phyloP scores from a whole-genome alignment of 1,140 invertebrate species.

The Orussus abietinus region DNA sequence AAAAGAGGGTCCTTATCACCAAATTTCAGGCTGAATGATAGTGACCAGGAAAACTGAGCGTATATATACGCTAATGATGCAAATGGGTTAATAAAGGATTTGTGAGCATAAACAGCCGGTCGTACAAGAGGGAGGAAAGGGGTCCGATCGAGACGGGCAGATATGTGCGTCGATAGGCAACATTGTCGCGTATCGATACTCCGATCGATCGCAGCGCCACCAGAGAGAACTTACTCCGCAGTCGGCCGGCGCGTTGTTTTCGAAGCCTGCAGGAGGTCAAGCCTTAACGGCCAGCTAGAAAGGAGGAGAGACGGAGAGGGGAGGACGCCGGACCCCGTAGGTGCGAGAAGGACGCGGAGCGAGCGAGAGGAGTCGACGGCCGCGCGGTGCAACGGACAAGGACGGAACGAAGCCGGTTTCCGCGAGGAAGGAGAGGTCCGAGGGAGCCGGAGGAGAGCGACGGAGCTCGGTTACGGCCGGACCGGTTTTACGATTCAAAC shows the following conservation, averaged over 20 bases:
- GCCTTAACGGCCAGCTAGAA: slow-evolving; percentile 6
- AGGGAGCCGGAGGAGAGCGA: slow-evolving; percentile 17
- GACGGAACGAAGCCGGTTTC: slow-evolving; percentile 28
- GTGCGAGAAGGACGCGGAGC: slow-evolving; percentile 1
- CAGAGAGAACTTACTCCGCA: no score
- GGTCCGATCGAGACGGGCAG: slow-evolving; percentile 9
- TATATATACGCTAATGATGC: no score
- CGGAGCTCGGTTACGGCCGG: slow-evolving; percentile 17
- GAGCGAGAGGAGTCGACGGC: slow-evolving; percentile 5
- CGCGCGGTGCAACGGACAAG: slow-evolving; percentile 4
- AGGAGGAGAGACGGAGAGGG: not conserved
- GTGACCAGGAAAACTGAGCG: no score
- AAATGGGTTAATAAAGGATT: no score
- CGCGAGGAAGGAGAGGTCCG: slow-evolving; percentile 17
- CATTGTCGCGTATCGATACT: no score
- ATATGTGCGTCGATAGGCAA: no score
- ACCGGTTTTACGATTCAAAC: slow-evolving; percentile 40
- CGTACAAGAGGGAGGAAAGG: slow-evolving; percentile 9
- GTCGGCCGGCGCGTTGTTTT: slow-evolving; percentile 30
- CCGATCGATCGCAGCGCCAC: no score
- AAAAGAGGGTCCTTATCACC: no score
- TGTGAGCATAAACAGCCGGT: no score
- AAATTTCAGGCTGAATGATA: no score
- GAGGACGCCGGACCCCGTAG: not conserved
- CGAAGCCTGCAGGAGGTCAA: slow-evolving; percentile 25